These are phyloP conservation scores for Amblyornis subalaris DNA, from an alignment of 2,113 vertebrate species.

Conservation along the genomic window DNA sequence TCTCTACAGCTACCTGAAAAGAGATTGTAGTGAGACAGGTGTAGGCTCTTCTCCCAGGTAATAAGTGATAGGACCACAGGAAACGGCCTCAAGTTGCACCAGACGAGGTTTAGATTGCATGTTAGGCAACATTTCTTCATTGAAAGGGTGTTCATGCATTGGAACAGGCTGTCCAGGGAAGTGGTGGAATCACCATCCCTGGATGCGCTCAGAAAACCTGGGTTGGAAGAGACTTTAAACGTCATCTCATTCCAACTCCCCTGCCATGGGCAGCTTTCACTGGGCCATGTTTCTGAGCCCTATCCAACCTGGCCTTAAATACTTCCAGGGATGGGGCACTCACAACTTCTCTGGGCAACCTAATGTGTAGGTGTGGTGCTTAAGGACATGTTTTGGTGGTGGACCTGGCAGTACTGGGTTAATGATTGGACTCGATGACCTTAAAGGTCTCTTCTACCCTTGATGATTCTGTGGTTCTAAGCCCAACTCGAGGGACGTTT, in stretches of 20 bases:
- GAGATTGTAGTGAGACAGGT: neutral
- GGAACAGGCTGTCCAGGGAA: neutral
- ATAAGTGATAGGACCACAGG: neutral
- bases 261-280: neutral
- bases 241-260: no score
- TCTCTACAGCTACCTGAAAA: neutral
- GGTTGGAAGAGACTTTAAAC: neutral
- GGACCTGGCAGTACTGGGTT: neutral
- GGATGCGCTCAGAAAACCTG: neutral
- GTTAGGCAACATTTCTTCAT: neutral
- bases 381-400: neutral
- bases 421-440: neutral
- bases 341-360: neutral
- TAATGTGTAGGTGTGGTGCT: neutral
- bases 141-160: neutral
- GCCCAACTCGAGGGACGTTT: neutral
- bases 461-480: neutral
- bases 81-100: neutral
- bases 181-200: neutral
- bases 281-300: no score
- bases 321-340: neutral
- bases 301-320: neutral
- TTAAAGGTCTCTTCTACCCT: neutral
- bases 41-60: neutral
- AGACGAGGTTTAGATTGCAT: neutral